Evolutionary conservation across 64 coral and sea anemone genomes (phyloP).

Genomic region (Platygyra sinensis): DNA sequence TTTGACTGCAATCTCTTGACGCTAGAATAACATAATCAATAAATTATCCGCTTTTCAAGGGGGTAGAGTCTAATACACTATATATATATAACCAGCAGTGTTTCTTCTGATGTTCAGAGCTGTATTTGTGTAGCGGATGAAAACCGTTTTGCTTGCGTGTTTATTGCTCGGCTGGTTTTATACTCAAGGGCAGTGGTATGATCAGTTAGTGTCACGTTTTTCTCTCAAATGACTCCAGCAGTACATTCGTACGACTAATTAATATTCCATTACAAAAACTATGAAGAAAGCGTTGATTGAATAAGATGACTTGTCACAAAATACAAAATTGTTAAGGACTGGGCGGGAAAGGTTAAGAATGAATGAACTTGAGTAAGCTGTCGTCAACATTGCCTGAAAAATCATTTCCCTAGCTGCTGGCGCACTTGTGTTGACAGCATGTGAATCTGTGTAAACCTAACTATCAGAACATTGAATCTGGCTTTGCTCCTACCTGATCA

Average conservation of each 20-base stretch:
- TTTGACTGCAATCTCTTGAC: neutral
- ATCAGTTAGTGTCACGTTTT: neutral
- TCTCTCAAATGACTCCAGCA: neutral
- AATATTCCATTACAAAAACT: neutral
- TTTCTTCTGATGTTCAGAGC: neutral
- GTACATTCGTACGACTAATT: neutral
- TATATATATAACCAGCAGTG: neutral
- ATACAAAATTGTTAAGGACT: conserved; percentile 29
- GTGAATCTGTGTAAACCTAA: too few species aligned
- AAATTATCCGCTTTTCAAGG: neutral
- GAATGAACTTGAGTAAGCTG: neutral
- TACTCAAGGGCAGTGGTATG: neutral
- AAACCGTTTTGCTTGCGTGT: neutral
- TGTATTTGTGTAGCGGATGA: neutral
- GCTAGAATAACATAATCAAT: neutral
- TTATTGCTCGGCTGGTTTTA: neutral
- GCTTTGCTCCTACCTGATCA: too few species aligned
- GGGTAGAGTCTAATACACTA: too few species aligned
- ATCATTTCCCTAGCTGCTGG: neutral
- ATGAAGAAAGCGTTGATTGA: conserved; percentile 25
- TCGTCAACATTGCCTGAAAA: conserved; percentile 5
- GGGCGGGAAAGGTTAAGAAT: conserved; percentile 39
- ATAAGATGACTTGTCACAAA: conserved; percentile 7
- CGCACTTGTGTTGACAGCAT: too few species aligned
- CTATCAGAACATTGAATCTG: too few species aligned